Conservation (phyloP, 2,888 invertebrate genomes). For the Lasioglossum malachurum region DNA sequence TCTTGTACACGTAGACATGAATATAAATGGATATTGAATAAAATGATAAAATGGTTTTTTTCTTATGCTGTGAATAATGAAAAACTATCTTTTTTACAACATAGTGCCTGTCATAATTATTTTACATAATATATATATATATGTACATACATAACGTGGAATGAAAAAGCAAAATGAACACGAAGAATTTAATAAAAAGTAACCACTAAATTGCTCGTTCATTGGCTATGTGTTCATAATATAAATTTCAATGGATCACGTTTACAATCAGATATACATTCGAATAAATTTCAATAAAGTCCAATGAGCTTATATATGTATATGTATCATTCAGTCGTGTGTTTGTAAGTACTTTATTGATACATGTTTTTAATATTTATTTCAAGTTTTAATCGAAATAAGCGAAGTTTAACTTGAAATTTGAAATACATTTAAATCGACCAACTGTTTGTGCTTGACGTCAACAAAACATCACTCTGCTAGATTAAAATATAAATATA, state of each 20-base stretch:
- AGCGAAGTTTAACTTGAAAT: background rate
- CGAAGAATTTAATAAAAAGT: background rate
- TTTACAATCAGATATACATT: background rate
- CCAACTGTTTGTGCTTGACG: background rate
- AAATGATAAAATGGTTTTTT: conserved; percentile 27
- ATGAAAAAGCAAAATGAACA: background rate
- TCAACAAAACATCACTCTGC: background rate
- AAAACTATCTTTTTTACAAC: conserved; percentile 9
- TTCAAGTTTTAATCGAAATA: background rate
- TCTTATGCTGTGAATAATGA: conserved; percentile 6
- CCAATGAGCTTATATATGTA: background rate
- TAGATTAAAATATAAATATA: background rate
- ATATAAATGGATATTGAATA: conserved; percentile 37
- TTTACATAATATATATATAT: background rate
- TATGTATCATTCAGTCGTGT: background rate
- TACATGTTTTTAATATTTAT: background rate
- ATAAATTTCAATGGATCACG: background rate
- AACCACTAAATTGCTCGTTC: background rate
- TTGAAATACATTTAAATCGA: background rate
- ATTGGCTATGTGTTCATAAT: background rate
- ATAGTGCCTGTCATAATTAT: conserved; percentile 17
- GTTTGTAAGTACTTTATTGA: conserved; percentile 18
- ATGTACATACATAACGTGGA: background rate
- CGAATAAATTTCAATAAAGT: conserved; percentile 3
- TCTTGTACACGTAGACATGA: conserved; percentile 23